Conservation (phyloP, 2,888 invertebrate genomes). For the Cancer borealis region DNA sequence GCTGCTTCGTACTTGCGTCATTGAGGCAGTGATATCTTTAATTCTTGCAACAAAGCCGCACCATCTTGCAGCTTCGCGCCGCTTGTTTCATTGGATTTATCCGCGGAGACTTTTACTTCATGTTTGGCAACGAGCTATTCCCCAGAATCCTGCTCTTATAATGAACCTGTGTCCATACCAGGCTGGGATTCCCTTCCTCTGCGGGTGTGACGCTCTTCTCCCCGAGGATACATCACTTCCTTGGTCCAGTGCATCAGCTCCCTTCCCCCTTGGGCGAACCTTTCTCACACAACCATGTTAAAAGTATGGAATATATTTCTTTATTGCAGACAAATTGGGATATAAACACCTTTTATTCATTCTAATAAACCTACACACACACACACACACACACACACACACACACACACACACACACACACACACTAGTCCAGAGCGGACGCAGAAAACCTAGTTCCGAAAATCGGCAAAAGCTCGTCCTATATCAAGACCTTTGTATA, state of each 20-base stretch:
- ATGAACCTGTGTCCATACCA: no score
- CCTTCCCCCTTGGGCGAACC: no score
- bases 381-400: slow-evolving; percentile 26
- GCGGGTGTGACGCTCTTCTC: no score
- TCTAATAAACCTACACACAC: background rate
- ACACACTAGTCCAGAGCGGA: background rate
- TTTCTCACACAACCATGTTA: no score
- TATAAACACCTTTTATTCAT: background rate
- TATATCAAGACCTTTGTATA: background rate
- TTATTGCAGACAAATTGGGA: no score
- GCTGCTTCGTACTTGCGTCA: no score
- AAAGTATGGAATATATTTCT: no score
- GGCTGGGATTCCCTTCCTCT: no score
- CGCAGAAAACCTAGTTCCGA: background rate
- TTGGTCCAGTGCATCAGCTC: no score
- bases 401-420: slow-evolving; percentile 24
- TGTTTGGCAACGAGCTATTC: background rate
- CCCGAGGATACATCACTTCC: no score
- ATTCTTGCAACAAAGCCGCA: background rate
- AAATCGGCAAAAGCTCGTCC: background rate
- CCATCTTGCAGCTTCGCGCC: background rate
- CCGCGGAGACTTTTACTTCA: background rate
- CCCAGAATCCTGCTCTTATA: no score
- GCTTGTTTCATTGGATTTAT: background rate
- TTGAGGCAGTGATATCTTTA: background rate